A percentile compares a stretch with the other conserved stretches of the same genome.
Conservation (phyloP, 2,797 vertebrate species). For the Borostomias antarcticus region DNA sequence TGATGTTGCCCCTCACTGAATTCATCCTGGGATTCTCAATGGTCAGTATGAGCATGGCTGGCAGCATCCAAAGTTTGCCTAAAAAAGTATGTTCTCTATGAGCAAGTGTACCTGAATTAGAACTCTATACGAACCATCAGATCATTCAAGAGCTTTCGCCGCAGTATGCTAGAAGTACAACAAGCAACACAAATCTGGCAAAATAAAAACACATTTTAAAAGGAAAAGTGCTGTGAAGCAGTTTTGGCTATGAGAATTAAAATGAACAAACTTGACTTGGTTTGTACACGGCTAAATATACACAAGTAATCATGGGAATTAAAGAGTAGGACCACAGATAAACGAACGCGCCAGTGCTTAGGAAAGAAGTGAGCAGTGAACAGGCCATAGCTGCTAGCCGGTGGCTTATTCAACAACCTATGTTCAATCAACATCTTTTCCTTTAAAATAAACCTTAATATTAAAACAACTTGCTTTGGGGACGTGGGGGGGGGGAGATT, state of each 20-base stretch:
- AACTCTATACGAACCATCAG: neutral
- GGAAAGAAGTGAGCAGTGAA: neutral
- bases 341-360: neutral
- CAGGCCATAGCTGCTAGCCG: neutral
- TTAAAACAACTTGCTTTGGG: constrained; percentile 21
- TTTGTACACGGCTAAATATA: no score
- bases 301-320: neutral
- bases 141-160: no score
- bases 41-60: neutral
- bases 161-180: neutral
- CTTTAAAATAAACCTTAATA: constrained; percentile 32
- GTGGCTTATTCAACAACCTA: constrained; percentile 13
- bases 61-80: neutral
- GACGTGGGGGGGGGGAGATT: constrained; percentile 17
- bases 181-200: neutral
- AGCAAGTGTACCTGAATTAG: constrained; percentile 1
- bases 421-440: constrained; percentile 8
- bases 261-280: no score
- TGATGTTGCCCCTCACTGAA: no score
- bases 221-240: neutral
- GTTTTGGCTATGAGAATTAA: no score
- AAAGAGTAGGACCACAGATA: neutral
- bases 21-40: neutral
- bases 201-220: neutral
- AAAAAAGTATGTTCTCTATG: neutral